phyloP scores from a whole-genome alignment of 53 echinoderm and acorn worm species.

The Pentamera pediparva region DNA sequence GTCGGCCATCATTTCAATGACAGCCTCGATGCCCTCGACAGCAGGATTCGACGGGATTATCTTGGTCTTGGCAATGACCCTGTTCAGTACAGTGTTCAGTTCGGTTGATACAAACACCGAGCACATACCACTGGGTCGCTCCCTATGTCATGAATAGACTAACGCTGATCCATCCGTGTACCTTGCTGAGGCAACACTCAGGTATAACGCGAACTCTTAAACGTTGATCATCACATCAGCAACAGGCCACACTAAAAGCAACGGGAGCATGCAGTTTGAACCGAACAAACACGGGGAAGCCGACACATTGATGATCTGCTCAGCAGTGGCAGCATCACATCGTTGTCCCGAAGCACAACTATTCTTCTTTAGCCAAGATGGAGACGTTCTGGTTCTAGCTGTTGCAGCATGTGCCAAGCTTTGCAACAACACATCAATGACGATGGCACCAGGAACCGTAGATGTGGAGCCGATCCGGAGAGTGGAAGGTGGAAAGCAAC shows the following conservation, averaged over 20 bases:
- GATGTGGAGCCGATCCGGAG: constrained; percentile 5
- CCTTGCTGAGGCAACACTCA: constrained; percentile 9
- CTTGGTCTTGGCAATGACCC: constrained; percentile 49
- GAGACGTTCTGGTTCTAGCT: constrained; percentile 44
- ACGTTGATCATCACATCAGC: no score
- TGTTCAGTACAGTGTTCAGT: constrained; percentile 30
- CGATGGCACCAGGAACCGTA: constrained; percentile 27
- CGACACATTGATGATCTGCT: constrained; percentile 33
- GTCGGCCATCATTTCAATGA: constrained; percentile 31
- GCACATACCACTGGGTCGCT: constrained; percentile 11
- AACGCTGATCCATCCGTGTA: constrained; percentile 29
- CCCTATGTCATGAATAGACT: constrained; percentile 35
- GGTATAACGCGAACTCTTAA: constrained; percentile 30
- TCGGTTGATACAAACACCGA: not conserved
- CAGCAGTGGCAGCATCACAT: constrained; percentile 40
- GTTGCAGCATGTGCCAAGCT: constrained; percentile 35
- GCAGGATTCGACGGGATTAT: constrained; percentile 38
- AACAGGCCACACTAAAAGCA: no score
- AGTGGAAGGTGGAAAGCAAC: constrained; percentile 28
- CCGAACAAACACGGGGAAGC: constrained; percentile 49
- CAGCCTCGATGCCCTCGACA: constrained; percentile 35
- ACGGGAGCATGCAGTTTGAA: constrained; percentile 11
- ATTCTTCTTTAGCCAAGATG: constrained; percentile 29
- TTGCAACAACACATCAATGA: constrained; percentile 30
- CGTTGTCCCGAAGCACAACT: constrained; percentile 31